These are phyloP conservation scores for Corydoras sp. DNA, from an alignment of 2,113 vertebrate genomes.

Conservation along the genomic window DNA sequence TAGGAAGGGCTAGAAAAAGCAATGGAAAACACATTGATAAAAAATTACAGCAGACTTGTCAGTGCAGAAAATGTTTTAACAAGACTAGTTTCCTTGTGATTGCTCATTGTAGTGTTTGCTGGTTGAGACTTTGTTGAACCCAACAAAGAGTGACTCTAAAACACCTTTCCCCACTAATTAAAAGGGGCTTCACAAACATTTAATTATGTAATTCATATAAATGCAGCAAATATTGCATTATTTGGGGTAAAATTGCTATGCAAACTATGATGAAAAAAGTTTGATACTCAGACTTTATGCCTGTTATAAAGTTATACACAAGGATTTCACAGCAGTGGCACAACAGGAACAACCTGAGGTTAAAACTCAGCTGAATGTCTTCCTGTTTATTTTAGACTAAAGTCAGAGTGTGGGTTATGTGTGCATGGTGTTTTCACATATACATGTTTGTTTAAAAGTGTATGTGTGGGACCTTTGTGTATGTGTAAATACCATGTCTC, in stretches of 20 bases:
- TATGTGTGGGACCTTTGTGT: background rate
- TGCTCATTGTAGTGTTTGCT: background rate
- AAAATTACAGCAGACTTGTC: too few relatives aligned
- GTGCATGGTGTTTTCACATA: conserved; percentile 2
- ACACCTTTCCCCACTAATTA: background rate
- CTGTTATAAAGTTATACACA: background rate
- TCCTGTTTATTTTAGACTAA: conserved; percentile 43
- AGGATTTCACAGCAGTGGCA: conserved; percentile 10
- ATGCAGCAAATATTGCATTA: too few relatives aligned
- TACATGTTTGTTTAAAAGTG: background rate
- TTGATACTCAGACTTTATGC: background rate
- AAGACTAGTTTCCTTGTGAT: background rate
- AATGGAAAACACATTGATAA: background rate
- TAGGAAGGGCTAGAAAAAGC: too few relatives aligned
- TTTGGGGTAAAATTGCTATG: too few relatives aligned
- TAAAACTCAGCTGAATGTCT: conserved; percentile 23
- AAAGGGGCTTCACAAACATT: background rate
- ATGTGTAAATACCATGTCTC: background rate
- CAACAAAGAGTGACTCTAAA: background rate
- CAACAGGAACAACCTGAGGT: conserved; percentile 40
- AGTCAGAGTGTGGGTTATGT: conserved; percentile 26
- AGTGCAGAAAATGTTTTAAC: too few relatives aligned
- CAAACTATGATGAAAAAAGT: background rate
- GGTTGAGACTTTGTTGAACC: background rate
- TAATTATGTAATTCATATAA: too few relatives aligned